Base-by-base conservation (phyloP, 2,888 invertebrate species). In the Teinopalpus imperialis region DNA sequence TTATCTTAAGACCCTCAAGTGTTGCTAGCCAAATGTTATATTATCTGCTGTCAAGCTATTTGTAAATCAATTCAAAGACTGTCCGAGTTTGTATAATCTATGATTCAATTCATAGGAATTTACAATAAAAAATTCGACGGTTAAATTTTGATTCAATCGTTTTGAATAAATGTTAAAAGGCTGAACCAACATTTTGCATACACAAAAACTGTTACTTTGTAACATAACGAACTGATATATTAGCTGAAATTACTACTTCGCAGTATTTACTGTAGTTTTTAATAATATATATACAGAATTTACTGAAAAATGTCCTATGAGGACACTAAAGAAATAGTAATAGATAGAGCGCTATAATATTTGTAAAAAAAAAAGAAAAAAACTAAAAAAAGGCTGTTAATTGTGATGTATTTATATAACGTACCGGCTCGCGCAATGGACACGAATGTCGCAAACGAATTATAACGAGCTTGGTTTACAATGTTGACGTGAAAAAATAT, bases 301-400 rank as follows among this genome's bases (percentile, higher is more conserved):
- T 24, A 32, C 8, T 16, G 8, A 20, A 27, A 27, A 21, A 26
- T 40, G 40, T 45, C 45, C 46, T 46, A 8, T 7, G 8, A 46
- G 40, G 46, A 46, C 46, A 8, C 27, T 41, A 34, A 46, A 34
- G 23, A 29, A 21, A 14, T 9, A 23, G 9, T 21, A 16, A 30
- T 43, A 36, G 29, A 8, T 1, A 20, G 21, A 36, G 34, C 8
- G 32, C 37, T 42, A 35, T 24, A 23, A 36, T 16, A 20, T 26
- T 18, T 37, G 8, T 35, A 12, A 26, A 43, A 42, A 44, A 37
- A 26, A 52, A 57, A 57, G 39, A 64, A 69, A 71, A 75, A 78
- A 73, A 69, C 61, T 63, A 62, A 75, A 76, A 78, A 79, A 83
- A 82, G 83, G 81, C 82, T 83, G 82, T 81, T 74, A 69, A 65